Percentiles rank a stretch among this genome's conserved stretches.
These are phyloP conservation scores for Oostethus manadensis DNA, from an alignment of 2,113 vertebrate species.

Conservation along the genomic window DNA sequence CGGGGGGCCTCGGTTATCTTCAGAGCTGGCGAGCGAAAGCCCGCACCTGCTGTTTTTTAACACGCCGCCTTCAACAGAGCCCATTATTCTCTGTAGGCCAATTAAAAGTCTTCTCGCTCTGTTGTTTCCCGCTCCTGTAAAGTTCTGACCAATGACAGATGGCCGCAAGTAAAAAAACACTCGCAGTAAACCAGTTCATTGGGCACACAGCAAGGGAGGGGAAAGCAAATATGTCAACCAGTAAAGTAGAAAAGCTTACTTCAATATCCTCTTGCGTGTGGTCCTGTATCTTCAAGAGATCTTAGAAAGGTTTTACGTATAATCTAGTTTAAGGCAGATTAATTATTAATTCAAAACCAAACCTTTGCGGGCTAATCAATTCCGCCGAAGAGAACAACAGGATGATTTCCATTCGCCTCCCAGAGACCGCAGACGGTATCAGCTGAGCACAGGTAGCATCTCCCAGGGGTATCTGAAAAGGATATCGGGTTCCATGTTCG, in stretches of 20 bases:
- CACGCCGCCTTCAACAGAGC: slow-evolving; percentile 30
- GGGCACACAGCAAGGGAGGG: no score
- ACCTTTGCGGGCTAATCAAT: slow-evolving; percentile 2
- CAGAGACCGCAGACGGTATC: slow-evolving; percentile 8
- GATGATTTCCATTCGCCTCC: slow-evolving; percentile 22
- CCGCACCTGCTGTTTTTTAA: slow-evolving; percentile 45
- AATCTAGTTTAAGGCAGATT: neutral
- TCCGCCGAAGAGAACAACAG: slow-evolving; percentile 8
- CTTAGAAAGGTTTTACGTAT: neutral
- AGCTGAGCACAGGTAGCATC: slow-evolving; percentile 17
- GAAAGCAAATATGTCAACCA: no score
- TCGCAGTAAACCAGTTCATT: neutral
- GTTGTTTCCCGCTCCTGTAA: slow-evolving; percentile 45
- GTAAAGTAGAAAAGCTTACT: neutral
- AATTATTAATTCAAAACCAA: neutral
- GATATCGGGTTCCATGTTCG: slow-evolving; percentile 21
- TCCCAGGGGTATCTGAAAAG: slow-evolving; percentile 7
- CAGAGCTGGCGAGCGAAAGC: slow-evolving; percentile 19
- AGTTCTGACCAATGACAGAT: slow-evolving; percentile 64
- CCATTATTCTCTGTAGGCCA: slow-evolving; percentile 57
- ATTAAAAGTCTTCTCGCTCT: slow-evolving; percentile 50
- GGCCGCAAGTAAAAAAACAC: slow-evolving; percentile 32
- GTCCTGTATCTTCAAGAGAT: no score
- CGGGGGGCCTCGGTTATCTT: slow-evolving; percentile 17
- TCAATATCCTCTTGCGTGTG: no score